Conservation (phyloP, 2,888 invertebrate species). For the Theretra japonica region DNA sequence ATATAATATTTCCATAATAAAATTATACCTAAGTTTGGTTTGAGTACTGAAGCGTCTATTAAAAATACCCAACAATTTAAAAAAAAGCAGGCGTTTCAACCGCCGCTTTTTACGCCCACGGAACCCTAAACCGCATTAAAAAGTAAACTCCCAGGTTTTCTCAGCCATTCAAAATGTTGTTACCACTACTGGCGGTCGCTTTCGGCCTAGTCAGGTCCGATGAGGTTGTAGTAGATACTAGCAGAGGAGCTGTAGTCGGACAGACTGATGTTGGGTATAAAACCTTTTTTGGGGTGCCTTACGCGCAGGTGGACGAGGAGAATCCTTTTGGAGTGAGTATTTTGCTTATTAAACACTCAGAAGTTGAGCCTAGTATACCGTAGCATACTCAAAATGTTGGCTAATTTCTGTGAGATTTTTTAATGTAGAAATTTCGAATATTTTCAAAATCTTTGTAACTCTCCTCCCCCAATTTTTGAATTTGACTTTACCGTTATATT, state of each 20-base stretch:
- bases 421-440: too few species aligned
- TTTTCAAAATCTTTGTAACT: too few species aligned
- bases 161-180: slow-evolving; percentile 8
- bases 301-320: slow-evolving; percentile 57
- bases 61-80: too few species aligned
- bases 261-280: slow-evolving; percentile 49
- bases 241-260: slow-evolving; percentile 54
- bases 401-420: too few species aligned
- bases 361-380: neutral
- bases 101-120: neutral
- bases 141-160: neutral
- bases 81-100: too few species aligned
- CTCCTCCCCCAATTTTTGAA: too few species aligned
- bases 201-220: slow-evolving; percentile 2
- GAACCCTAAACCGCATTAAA: neutral
- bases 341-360: neutral
- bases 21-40: too few species aligned
- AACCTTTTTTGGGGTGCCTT: slow-evolving; percentile 69
- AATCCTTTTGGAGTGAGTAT: slow-evolving; percentile 69
- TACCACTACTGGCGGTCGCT: neutral
- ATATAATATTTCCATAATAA: too few species aligned
- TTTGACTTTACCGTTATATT: too few species aligned
- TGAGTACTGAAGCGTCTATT: too few species aligned
- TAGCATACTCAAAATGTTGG: neutral
- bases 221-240: slow-evolving; percentile 45